These are phyloP conservation scores for Sylvilagus bachmani DNA, from an alignment of 2,113 vertebrate species.

Conservation along the genomic window DNA sequence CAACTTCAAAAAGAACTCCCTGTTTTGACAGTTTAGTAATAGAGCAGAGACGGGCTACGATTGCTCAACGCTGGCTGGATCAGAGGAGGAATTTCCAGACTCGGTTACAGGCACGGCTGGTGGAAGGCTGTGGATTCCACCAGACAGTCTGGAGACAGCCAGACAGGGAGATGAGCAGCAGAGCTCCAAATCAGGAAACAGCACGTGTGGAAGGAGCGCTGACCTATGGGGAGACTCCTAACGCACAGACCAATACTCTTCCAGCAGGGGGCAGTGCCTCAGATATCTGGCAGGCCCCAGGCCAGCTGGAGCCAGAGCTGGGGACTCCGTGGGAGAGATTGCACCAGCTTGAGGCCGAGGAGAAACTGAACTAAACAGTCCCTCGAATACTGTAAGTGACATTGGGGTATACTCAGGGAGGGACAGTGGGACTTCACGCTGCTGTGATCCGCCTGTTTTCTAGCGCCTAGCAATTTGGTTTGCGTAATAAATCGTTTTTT, in stretches of 20 bases:
- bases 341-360: background rate
- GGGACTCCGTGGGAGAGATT: slow-evolving; percentile 52
- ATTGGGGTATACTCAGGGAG: slow-evolving; percentile 47
- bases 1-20: background rate
- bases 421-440: slow-evolving; percentile 1
- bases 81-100: slow-evolving; percentile 65
- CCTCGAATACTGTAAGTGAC: slow-evolving; percentile 76
- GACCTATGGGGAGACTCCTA: slow-evolving; percentile 58
- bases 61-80: slow-evolving; percentile 42
- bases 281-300: background rate
- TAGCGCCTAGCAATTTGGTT: slow-evolving; percentile 7
- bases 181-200: slow-evolving; percentile 75
- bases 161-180: slow-evolving; percentile 53
- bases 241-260: slow-evolving; percentile 60
- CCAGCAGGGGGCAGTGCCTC: slow-evolving; percentile 82
- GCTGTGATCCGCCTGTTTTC: slow-evolving; percentile 19
- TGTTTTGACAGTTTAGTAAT: slow-evolving; percentile 33
- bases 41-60: background rate
- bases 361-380: slow-evolving; percentile 61
- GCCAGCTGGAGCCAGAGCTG: slow-evolving; percentile 51
- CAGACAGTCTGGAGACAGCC: slow-evolving; percentile 76
- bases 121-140: slow-evolving; percentile 27
- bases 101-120: slow-evolving; percentile 38
- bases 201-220: slow-evolving; percentile 48
- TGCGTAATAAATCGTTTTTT: slow-evolving; percentile 44